Base-by-base conservation (phyloP, 92 coral and sea anemone species). In the Phenganax marumi region DNA sequence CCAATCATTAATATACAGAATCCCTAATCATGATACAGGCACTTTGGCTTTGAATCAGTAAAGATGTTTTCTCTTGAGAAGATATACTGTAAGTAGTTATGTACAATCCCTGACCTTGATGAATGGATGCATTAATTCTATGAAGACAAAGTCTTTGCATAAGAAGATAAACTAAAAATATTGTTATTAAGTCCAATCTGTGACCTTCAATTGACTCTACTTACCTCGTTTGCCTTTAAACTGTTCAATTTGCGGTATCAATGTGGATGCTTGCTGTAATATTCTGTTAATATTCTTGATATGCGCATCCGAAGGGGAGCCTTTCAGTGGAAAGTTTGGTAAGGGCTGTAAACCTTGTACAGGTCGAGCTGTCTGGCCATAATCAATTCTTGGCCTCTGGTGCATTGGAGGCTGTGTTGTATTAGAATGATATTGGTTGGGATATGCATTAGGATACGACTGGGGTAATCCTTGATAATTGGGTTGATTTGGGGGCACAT, bases 141-240 rank as follows among this genome's bases (percentile, higher is more conserved):
- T 33, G 43, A 33, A 33, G 43, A 5, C 5, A 5, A 33, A 33
- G 43, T 33, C 43, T 33, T 33, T 33, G 43, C 5, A 33, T 1
- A 33, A 33, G 43, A 33, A 5, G 5, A 33, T 33, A 33, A 1
- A 33, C 3, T 33, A 33, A 2, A 33, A 33, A 1, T 33, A 2
- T 33, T 33, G 3, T 33, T 33, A 2, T 33, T 33, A 33, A 1
- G 43, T 33, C 2, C 43, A 33, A 33, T 33, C 2, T 5, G 3
- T 33, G 43, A 33, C 43, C 43, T 33, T 33, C 43, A 33, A 33
- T 33, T 5, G 43, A 14, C 63, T 19, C 75, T 24, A 33, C 93
- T 43, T 60, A 96, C 99, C 99, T 96, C 92, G 79, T 33, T 92
- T 83, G 33, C 99, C 99, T 53, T 86, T 86, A 64, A 96, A 96